These are phyloP conservation scores for Eulemur mongoz DNA, from an alignment of 2,797 vertebrate species.

Conservation along the genomic window DNA sequence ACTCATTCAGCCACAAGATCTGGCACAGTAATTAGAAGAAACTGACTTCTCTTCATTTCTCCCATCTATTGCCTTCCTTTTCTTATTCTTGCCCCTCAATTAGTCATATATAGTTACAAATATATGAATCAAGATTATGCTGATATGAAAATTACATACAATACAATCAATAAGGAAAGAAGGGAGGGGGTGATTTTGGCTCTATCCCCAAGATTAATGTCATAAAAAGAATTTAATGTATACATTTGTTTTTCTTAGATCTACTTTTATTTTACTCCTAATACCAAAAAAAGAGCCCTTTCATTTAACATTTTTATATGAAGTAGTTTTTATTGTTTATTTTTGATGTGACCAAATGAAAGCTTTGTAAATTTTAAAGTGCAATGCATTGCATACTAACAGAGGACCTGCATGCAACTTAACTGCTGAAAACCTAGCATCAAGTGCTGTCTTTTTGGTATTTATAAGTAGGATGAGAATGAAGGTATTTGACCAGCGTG, in stretches of 20 bases:
- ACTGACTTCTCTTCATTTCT: neutral
- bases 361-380: slow-evolving; percentile 5
- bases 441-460: slow-evolving; percentile 38
- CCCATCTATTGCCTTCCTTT: neutral
- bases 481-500: accelerated
- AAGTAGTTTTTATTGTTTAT: slow-evolving; percentile 17
- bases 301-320: neutral
- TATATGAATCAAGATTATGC: neutral
- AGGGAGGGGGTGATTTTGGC: neutral
- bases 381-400: neutral
- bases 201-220: neutral
- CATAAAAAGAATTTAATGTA: neutral
- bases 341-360: slow-evolving; percentile 9
- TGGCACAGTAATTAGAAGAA: neutral
- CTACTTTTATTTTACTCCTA: slow-evolving; percentile 5
- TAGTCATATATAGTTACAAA: neutral
- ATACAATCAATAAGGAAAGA: neutral
- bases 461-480: slow-evolving; percentile 27
- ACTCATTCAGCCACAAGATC: neutral
- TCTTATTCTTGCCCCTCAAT: neutral
- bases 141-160: neutral
- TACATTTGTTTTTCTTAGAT: neutral
- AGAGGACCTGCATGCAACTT: neutral
- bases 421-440: neutral
- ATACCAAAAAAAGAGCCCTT: neutral